Evolutionary conservation across 1,140 invertebrate species (phyloP).

Genomic region (Solenopsis invicta): DNA sequence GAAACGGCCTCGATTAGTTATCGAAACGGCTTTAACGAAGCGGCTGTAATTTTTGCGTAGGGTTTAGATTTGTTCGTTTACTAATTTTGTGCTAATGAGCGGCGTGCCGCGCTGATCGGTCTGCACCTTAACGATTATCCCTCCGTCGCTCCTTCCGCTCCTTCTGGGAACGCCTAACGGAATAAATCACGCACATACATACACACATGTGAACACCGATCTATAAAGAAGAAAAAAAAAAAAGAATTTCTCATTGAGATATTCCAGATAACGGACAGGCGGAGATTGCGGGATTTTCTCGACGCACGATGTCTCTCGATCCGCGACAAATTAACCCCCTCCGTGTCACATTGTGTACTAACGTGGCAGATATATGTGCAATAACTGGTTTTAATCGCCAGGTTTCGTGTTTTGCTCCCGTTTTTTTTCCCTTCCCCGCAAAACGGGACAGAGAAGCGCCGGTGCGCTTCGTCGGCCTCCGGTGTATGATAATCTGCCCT

Average conservation of each 20-base stretch:
- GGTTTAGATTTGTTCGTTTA: slow-evolving; percentile 49
- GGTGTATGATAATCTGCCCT: slow-evolving; percentile 72
- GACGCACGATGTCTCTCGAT: slow-evolving; percentile 15
- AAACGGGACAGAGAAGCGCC: slow-evolving; percentile 56
- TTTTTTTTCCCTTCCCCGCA: neutral
- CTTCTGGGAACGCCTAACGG: slow-evolving; percentile 42
- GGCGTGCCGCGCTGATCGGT: slow-evolving; percentile 11
- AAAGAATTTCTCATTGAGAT: slow-evolving; percentile 32
- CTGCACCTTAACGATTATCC: slow-evolving; percentile 54
- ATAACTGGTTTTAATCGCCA: slow-evolving; percentile 70
- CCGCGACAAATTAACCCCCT: slow-evolving; percentile 36
- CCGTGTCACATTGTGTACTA: slow-evolving; percentile 31
- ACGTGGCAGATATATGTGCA: slow-evolving; percentile 34
- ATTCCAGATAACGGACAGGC: slow-evolving; percentile 27
- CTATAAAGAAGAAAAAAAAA: slow-evolving; percentile 26
- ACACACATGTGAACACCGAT: neutral
- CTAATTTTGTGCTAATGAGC: slow-evolving; percentile 54
- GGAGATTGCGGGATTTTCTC: slow-evolving; percentile 48
- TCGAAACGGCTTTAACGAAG: slow-evolving; percentile 33
- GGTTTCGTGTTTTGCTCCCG: slow-evolving; percentile 57
- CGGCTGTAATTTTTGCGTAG: slow-evolving; percentile 4
- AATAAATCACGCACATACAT: slow-evolving; percentile 13
- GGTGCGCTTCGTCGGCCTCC: slow-evolving; percentile 58
- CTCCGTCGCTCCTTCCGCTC: slow-evolving; percentile 5
- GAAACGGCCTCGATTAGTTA: slow-evolving; percentile 19